Evolutionary conservation across 2,113 vertebrate species (phyloP).

Genomic region (Mesocricetus auratus): DNA sequence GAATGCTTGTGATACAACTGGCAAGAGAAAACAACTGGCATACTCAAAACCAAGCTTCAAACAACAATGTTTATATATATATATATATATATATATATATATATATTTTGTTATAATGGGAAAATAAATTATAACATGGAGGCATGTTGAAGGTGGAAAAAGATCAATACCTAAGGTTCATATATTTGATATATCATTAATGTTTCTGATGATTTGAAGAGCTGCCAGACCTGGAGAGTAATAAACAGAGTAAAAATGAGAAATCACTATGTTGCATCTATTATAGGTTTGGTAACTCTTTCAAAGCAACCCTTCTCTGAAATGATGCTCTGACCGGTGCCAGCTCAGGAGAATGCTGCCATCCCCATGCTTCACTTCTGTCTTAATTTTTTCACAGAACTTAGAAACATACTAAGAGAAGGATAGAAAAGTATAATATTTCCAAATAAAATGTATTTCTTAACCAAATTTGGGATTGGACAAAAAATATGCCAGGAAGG

Average conservation of each 20-base stretch:
- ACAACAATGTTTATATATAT: background rate
- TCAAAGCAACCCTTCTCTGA: background rate
- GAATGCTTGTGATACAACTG: background rate
- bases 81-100: background rate
- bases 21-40: background rate
- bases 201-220: background rate
- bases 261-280: background rate
- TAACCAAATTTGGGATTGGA: background rate
- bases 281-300: background rate
- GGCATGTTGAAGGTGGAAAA: background rate
- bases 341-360: background rate
- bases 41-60: background rate
- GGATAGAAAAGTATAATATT: background rate
- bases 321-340: background rate
- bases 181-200: background rate
- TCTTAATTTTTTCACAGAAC: background rate
- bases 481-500: rapidly evolving
- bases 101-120: background rate
- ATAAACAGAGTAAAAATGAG: background rate
- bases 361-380: background rate
- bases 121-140: background rate
- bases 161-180: background rate
- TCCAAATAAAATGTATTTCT: background rate
- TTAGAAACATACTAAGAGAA: background rate
- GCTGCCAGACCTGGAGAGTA: background rate